Evolutionary conservation across 2,797 vertebrate genomes (phyloP).

Genomic region (Tamandua tetradactyla): DNA sequence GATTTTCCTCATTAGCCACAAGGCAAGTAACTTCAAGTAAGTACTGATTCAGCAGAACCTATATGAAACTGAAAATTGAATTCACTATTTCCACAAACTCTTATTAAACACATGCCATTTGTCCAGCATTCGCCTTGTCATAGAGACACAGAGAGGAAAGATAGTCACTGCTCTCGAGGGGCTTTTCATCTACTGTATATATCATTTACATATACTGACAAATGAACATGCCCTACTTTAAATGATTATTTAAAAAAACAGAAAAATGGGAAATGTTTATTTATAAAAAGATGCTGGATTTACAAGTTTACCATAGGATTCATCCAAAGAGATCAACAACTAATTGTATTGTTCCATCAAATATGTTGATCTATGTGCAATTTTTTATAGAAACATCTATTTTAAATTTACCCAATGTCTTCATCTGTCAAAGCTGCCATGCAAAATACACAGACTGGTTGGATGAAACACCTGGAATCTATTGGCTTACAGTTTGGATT

Average conservation of each 20-base stretch:
- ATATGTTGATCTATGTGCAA: background rate
- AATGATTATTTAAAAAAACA: background rate
- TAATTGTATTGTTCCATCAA: background rate
- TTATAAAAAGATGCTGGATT: slow-evolving; percentile 16
- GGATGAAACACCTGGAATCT: no score
- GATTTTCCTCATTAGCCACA: background rate
- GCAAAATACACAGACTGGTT: no score
- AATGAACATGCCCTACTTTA: background rate
- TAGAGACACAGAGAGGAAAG: background rate
- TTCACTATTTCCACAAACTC: slow-evolving; percentile 31
- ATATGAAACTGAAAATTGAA: background rate
- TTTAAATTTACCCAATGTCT: background rate
- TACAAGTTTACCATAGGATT: background rate
- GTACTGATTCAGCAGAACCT: background rate
- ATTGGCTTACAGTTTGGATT: no score
- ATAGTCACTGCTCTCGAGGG: background rate
- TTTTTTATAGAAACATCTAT: slow-evolving; percentile 36
- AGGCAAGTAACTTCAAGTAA: slow-evolving; percentile 34
- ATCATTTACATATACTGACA: no score
- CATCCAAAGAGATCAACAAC: background rate
- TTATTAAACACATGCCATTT: slow-evolving; percentile 1
- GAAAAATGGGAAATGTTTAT: background rate
- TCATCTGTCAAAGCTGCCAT: no score
- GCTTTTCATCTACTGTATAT: background rate
- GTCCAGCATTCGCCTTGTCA: background rate